Evolutionary conservation across 2,113 vertebrate species (phyloP), one percentile per base, ranked within the genome.

Genomic region (Pholis gunnellus): DNA sequence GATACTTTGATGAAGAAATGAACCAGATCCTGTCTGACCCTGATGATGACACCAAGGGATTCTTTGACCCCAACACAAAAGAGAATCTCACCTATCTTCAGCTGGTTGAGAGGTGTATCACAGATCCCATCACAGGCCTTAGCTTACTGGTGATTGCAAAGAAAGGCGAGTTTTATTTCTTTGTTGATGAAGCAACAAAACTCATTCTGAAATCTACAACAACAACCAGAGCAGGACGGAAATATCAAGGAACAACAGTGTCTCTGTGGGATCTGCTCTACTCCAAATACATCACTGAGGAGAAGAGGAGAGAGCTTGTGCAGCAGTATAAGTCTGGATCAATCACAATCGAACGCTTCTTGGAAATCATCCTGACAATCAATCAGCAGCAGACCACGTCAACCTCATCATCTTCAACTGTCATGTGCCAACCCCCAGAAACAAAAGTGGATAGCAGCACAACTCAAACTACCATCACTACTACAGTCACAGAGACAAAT

Each of bases 201-300:
- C 34, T 82, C 18, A 84, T 84, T 63, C 66, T 92, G 25, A 92
- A 92, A 48, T 94, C 94, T 0, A 93, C 29, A 90, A 91, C 71
- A 83, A 94, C 92, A 0, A 95, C 95, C 78, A 94, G 91, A 0
- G 93, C 91, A 0, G 61, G 79, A 0, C 96, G 97, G 0, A 94
- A 87, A 75, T 97, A 96, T 56, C 93, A 92, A 27, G 91, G 87
- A 10, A 93, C 91, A 70, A 82, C 25, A 0, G 85, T 96, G 40
- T 95, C 96, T 0, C 0, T 96, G 56, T 97, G 96, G 96, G 95
- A 96, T 31, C 64, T 96, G 0, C 93, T 97, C 1, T 93, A 94
- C 8, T 97, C 96, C 2, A 87, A 90, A 27, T 97, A 97, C 67
- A 67, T 97, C 78, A 91, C 95, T 0, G 89, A 95, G 74, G 80